Evolutionary conservation across 2,888 invertebrate genomes (phyloP), one percentile per base, ranked within the genome.

Genomic region (Rotaria socialis): DNA sequence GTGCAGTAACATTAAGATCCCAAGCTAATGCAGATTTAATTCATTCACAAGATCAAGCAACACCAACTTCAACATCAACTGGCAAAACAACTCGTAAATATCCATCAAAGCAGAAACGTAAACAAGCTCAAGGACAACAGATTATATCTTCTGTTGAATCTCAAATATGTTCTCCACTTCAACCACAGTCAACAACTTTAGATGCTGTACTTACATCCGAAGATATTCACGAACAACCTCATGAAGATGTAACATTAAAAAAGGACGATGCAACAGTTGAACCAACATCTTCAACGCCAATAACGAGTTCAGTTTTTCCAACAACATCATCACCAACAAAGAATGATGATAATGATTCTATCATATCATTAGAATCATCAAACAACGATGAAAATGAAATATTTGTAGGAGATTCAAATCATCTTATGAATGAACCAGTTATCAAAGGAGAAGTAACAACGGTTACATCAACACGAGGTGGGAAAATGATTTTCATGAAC

Each of bases 1-100:
- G 60, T 60, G 60, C 60, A 60, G 60, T 14, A 60, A 19, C 60
- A 60, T 60, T 27, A 60, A 60, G 27, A 60, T n/a, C 60, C 10
- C 60, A 60, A 60, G 60, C 27, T 60, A 60, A 27, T 60, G 27
- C 60, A 27, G 60, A 60, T 60, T 60, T 60, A 60, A 60, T 27
- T 60, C 60, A 60, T 60, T 60, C 60, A 60, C 60, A 60, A 60
- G 60, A 60, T 60, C 27, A 60, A 60, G 27, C 27, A 60, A 27
- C 60, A 27, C 27, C 60, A 60, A 60, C 60, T 60, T 60, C 60
- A 60, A 60, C 6, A 60, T 27, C n/a, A 60, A 60, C n/a, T 60
- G 27, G 14, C 16, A 60, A 60, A 60, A 27, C 60, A 60, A 60
- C n/a, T 27, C 60, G 10, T 27, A 60, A 60, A 27, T 27, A 19